Percentiles rank a stretch among this genome's conserved stretches.
phyloP scores from a whole-genome alignment of 2,113 vertebrate species.

The Motacilla tschutschensis region DNA sequence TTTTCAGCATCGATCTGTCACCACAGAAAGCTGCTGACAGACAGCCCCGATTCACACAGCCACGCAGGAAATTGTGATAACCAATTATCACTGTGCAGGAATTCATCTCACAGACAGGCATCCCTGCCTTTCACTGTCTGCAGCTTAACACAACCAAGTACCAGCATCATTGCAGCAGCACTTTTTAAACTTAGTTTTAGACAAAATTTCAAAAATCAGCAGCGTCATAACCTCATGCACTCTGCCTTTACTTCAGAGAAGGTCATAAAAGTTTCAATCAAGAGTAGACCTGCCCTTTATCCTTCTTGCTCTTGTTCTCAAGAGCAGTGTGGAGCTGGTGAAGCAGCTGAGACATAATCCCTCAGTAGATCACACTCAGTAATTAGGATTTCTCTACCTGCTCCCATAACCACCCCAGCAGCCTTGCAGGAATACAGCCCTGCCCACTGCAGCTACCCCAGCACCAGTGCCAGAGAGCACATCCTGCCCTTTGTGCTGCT shows the following conservation, averaged over 20 bases:
- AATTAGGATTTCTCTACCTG: background rate
- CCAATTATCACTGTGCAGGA: background rate
- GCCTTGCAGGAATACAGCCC: background rate
- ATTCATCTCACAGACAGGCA: background rate
- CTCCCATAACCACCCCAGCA: background rate
- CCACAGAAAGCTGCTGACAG: slow-evolving; percentile 49
- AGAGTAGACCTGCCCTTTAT: background rate
- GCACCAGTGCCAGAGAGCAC: background rate
- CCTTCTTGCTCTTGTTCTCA: background rate
- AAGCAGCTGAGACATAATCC: background rate
- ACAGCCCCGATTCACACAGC: background rate
- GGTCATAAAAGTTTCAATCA: background rate
- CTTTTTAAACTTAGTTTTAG: background rate
- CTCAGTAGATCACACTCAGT: background rate
- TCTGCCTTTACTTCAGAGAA: background rate
- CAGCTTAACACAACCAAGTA: background rate
- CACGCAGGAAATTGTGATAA: slow-evolving; percentile 1
- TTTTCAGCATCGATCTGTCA: slow-evolving; percentile 21
- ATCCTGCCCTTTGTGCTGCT: background rate
- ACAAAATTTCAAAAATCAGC: background rate
- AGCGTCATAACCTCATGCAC: accelerated
- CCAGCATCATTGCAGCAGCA: background rate
- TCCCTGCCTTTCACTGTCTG: background rate
- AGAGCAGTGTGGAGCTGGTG: background rate
- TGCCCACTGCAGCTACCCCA: background rate